phyloP scores from a whole-genome alignment of 2,113 vertebrate genomes.

The Genyomyrus donnyi region DNA sequence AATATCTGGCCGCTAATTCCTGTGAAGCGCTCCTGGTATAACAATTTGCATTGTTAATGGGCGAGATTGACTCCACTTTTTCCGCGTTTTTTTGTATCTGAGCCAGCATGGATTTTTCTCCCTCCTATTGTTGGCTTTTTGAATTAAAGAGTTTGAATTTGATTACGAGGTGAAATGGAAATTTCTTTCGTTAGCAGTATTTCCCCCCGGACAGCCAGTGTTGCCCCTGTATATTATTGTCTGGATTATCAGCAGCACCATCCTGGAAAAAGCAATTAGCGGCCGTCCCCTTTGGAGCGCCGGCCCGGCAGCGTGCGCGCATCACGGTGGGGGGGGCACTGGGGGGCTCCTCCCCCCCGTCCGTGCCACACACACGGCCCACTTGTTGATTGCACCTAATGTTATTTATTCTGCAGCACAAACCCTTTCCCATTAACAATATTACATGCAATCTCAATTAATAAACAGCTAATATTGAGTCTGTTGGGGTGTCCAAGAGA shows the following conservation, averaged over 20 bases:
- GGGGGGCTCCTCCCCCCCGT: not conserved
- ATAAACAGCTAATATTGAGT: not conserved
- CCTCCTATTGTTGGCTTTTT: conserved; percentile 41
- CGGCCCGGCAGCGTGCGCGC: conserved; percentile 20
- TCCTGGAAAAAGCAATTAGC: conserved; percentile 49
- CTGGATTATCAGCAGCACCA: conserved; percentile 35
- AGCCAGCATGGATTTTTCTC: conserved; percentile 26
- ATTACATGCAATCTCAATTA: not conserved
- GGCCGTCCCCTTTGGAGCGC: conserved; percentile 27
- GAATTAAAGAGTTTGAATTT: conserved; percentile 51
- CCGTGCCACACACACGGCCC: not conserved
- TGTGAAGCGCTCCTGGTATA: conserved; percentile 53
- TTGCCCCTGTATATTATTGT: conserved; percentile 41
- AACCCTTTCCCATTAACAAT: not conserved
- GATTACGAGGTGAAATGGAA: conserved; percentile 45
- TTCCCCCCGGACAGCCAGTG: conserved; percentile 43
- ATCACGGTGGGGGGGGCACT: no score
- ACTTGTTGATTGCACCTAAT: not conserved
- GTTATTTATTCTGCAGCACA: not conserved
- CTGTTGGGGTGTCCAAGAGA: not conserved
- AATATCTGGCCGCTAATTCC: conserved; percentile 52
- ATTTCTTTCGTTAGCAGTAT: conserved; percentile 53
- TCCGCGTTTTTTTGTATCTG: conserved; percentile 29
- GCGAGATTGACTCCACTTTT: conserved; percentile 58
- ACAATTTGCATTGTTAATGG: conserved; percentile 56